Evolutionary conservation across 2,797 vertebrate genomes (phyloP).

Genomic region (Sebastes nivosus): DNA sequence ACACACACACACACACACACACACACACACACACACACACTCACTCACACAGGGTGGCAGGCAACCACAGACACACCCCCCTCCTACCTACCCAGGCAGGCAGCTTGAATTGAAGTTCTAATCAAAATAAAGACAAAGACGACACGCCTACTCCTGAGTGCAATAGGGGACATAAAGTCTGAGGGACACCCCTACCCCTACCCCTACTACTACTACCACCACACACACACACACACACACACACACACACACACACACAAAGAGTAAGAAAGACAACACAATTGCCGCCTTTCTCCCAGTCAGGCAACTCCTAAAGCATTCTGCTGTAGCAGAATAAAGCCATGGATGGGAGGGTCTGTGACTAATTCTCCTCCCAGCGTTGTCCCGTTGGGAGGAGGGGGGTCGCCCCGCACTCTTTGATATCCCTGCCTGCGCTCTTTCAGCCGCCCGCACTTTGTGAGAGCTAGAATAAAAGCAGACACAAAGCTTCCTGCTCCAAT

Average conservation of each 20-base stretch:
- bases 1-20: neutral
- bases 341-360: constrained; percentile 84
- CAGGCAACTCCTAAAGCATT: constrained; percentile 69
- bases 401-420: constrained; percentile 83
- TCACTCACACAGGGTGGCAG: constrained; percentile 11
- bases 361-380: constrained; percentile 83
- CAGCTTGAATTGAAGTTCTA: constrained; percentile 61
- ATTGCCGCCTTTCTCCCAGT: constrained; percentile 73
- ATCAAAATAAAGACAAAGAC: constrained; percentile 78
- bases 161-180: constrained; percentile 72
- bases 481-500: constrained; percentile 89
- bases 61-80: constrained; percentile 33
- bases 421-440: constrained; percentile 86
- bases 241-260: constrained; percentile 47
- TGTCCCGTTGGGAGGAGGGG: constrained; percentile 80
- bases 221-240: constrained; percentile 15
- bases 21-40: constrained; percentile 15
- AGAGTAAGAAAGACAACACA: constrained; percentile 67
- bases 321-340: constrained; percentile 83
- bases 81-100: constrained; percentile 47
- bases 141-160: constrained; percentile 67
- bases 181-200: constrained; percentile 40
- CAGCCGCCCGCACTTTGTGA: constrained; percentile 83
- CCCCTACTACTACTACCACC: neutral
- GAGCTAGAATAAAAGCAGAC: constrained; percentile 86